Evolutionary conservation across 2,113 vertebrate species (phyloP), one percentile per base, ranked within the genome.

Genomic region (Columba janthina): DNA sequence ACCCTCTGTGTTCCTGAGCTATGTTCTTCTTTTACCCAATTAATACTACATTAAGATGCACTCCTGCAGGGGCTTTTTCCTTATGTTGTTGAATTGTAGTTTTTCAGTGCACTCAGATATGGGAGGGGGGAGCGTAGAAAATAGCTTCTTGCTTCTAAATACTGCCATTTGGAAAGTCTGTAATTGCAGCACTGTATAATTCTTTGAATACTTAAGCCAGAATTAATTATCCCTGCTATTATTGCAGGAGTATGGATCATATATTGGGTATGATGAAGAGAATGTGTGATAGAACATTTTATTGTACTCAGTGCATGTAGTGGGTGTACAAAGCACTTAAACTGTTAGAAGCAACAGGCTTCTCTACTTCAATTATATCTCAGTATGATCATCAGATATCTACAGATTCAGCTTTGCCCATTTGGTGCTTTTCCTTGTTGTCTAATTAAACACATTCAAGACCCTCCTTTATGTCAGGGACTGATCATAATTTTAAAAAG

Each of bases 141-240:
- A 29, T 10, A 78, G 69, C 65, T 85, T 76, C 80, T 81, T 75
- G 66, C 90, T 95, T 65, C 83, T 77, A 46, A 77, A 94, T 88
- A 74, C 48, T 92, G 76, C 73, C 86, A 92, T 82, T 94, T 86
- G 58, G 71, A 93, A 95, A 89, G 90, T 44, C 85, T 84, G 69
- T 96, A 96, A 97, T 95, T 95, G 79, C 95, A 86, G 90, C 94
- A 87, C 88, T 96, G 89, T 78, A 66, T 93, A 93, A 94, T 88
- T 92, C 92, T 87, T 90, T 80, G 95, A 96, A 96, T 88, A 90
- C 90, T 90, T 95, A 92, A 94, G 73, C 83, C 73, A 89, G 93
- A 95, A 96, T 96, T 96, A 97, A 96, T 97, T 95, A 95, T 57
- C 50, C 74, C 90, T 8, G 54, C 70, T 92, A 93, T 95, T 92